Base-by-base conservation (phyloP, 1,140 invertebrate genomes). In the Drosophila varians region DNA sequence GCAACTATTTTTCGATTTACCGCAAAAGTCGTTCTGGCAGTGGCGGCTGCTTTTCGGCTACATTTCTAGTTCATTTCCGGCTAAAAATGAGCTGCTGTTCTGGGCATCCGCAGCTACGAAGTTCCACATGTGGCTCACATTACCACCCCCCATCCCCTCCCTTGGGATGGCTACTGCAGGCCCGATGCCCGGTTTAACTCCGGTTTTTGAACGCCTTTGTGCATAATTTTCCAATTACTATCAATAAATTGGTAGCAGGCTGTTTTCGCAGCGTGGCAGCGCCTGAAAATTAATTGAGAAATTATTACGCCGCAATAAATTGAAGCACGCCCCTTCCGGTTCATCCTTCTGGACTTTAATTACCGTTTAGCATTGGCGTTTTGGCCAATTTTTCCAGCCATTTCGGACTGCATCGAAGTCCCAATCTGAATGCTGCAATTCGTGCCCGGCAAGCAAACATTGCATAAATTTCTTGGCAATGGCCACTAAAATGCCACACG, bases 1-100 rank as follows among this genome's bases (percentile, higher is more conserved):
- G 47, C 62, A 83, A 84, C 78, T 66, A 84, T 84, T 84, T 84
- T 84, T 56, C 79, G 57, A 84, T 84, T 84, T 68, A 68, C 58
- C 80, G 43, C 75, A 84, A 86, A 47, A 79, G 80, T 80, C 80
- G 62, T 61, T 77, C 60, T 61, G 42, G 48, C 55, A 40, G 23
- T 55, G 54, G 62, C 54, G 60, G 72, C 77, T 78, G 47, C 52
- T 79, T 56, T 77, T 69, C 66, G 48, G 62, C 80, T 79, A 79
- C 71, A 77, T 86, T 84, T 84, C 82, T 84, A 80, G 80, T 84
- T 84, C 72, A 84, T 84, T 84, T 84, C 80, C 80, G 76, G 76
- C 73, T 80, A 86, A 86, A 84, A 84, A 84, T 84, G 80, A 84
- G 80, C 80, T 84, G 72, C 65, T 71, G 74, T 74, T 61, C 34